Evolutionary conservation across 2,888 invertebrate species (phyloP).

Genomic region (Oxystoma pomonae): DNA sequence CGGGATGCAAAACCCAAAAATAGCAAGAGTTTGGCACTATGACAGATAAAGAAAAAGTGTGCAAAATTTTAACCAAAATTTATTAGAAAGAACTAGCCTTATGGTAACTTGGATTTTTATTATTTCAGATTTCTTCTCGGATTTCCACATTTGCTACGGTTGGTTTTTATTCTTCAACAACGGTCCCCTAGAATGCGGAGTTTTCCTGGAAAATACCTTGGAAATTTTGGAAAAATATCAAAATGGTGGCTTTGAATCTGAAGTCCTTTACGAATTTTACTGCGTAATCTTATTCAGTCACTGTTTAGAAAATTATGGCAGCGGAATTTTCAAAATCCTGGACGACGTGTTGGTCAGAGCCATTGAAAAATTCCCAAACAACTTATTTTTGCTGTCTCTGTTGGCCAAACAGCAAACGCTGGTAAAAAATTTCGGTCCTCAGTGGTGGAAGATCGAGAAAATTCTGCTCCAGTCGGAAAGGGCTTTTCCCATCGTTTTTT

Average conservation of each 20-base stretch:
- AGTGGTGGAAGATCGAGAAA: conserved; percentile 54
- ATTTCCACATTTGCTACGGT: conserved; percentile 52
- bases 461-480: conserved; percentile 47
- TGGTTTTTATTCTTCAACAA: conserved; percentile 49
- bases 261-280: conserved; percentile 48
- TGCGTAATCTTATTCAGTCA: conserved; percentile 43
- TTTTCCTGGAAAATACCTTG: conserved; percentile 41
- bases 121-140: conserved; percentile 49
- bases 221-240: conserved; percentile 32
- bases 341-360: conserved; percentile 45
- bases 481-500: conserved; percentile 48
- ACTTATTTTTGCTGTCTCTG: conserved; percentile 54
- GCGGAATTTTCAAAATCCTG: conserved; percentile 44
- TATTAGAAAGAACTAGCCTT: neutral
- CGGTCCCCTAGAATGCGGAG: conserved; percentile 38
- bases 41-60: too few species aligned
- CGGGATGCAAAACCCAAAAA: too few species aligned
- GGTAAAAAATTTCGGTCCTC: conserved; percentile 44
- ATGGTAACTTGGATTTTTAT: neutral
- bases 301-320: conserved; percentile 38
- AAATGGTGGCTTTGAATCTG: conserved; percentile 39
- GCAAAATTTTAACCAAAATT: too few species aligned
- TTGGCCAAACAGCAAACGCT: conserved; percentile 48
- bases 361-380: conserved; percentile 54
- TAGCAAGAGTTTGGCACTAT: too few species aligned